Evolutionary conservation across 2,888 invertebrate genomes (phyloP).

Genomic region (Onthophagus sagittarius): DNA sequence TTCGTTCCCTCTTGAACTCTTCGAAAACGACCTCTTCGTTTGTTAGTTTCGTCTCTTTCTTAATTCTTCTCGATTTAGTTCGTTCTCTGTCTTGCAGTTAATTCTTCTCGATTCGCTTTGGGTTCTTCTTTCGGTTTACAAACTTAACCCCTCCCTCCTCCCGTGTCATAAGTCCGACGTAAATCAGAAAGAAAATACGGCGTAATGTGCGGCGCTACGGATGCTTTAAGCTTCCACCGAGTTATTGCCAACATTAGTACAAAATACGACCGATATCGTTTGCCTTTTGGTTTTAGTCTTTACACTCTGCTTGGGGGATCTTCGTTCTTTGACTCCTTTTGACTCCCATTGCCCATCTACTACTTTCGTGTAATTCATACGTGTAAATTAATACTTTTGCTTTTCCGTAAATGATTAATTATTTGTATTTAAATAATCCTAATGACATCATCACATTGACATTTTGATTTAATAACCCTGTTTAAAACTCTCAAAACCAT

Average conservation of each 20-base stretch:
- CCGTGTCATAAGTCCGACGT: conserved; percentile 30
- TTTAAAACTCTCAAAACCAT: background rate
- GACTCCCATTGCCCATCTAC: too few relatives aligned
- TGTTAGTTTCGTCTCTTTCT: background rate
- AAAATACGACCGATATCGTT: conserved; percentile 43
- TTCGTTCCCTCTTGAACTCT: background rate
- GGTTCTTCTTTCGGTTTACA: too few relatives aligned
- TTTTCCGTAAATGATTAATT: too few relatives aligned
- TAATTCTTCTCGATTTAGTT: background rate
- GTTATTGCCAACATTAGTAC: conserved; percentile 44
- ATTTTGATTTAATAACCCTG: too few relatives aligned
- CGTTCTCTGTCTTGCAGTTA: too few relatives aligned
- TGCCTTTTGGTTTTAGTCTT: conserved; percentile 24
- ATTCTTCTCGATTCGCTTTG: too few relatives aligned
- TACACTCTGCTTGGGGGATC: conserved; percentile 31
- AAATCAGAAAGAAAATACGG: conserved; percentile 37
- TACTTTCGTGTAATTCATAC: too few relatives aligned
- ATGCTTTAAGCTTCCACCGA: conserved; percentile 33
- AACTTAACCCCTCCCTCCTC: conserved; percentile 12
- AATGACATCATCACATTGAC: too few relatives aligned
- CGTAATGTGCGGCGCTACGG: conserved; percentile 20
- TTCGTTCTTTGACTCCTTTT: background rate
- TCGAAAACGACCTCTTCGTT: background rate
- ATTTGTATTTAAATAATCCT: too few relatives aligned
- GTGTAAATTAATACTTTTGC: too few relatives aligned